Evolutionary conservation across 1,140 invertebrate genomes (phyloP), one percentile per base, ranked within the genome.

Genomic region (Drosophila insularis): DNA sequence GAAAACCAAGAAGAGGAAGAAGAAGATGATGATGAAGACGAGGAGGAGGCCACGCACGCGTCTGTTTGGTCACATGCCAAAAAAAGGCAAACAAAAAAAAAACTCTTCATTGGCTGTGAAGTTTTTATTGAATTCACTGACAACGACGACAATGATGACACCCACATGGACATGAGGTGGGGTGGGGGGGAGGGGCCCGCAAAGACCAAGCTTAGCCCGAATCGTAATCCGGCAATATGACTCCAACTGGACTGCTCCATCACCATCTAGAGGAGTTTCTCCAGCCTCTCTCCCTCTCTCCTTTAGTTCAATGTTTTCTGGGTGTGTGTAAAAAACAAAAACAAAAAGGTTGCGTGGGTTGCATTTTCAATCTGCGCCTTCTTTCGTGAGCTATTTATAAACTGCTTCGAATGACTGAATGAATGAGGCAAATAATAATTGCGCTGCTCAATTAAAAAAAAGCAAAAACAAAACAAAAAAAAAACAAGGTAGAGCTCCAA

Each of bases 401-500:
- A 89, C 65, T 63, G 63, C 73, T 68, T 77, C 71, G 81, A 75
- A 68, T 78, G 73, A 81, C 73, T 77, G 65, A 81, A 50, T 82
- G 80, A 68, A 66, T 70, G 72, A 67, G 68, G 54, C 56, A 78
- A 86, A 87, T 87, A 89, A 87, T 87, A 87, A 87, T 87, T 87
- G 82, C 82, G 86, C 81, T 74, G 76, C 82, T 87, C 82, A 87
- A 87, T 87, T 87, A 87, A 87, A 86, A 86, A 55, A n/a, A n/a
- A n/a, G n/a, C n/a, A n/a, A n/a, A n/a, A n/a, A n/a, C n/a, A n/a
- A n/a, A n/a, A n/a, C 58, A 19, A 65, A 65, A 59, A 43, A 31
- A 32, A 50, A 31, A 53, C 10, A 8, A 63, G 40, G 3, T 40
- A 63, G 53, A 65, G 56, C 60, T 2, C 66, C 65, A 65, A 70